A percentile compares a stretch with the other conserved stretches of the same genome.
phyloP scores from a whole-genome alignment of 1,140 invertebrate genomes.

The Ips typographus region DNA sequence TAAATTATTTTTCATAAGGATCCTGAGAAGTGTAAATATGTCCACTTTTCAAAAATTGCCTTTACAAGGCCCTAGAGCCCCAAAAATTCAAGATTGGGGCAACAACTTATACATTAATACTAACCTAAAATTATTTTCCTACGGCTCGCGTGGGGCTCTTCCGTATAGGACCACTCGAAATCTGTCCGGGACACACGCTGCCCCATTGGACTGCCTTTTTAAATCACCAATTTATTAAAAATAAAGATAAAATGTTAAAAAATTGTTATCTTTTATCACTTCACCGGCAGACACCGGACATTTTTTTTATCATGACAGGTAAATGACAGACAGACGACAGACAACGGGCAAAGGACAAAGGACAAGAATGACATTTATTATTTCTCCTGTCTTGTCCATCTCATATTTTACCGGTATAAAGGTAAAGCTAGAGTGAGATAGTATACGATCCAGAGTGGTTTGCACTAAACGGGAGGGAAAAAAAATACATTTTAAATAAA shows the following conservation, averaged over 20 bases:
- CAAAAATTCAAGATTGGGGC: conserved; percentile 8
- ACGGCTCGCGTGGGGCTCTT: conserved; percentile 96
- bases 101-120: conserved; percentile 37
- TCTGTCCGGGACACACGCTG: conserved; percentile 81
- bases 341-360: not conserved
- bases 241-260: no score
- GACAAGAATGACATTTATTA: no score
- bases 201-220: conserved; percentile 66
- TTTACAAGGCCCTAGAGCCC: not conserved
- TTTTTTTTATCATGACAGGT: not conserved
- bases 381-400: no score
- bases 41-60: not conserved
- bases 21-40: no score
- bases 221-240: not conserved
- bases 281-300: not conserved
- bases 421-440: no score
- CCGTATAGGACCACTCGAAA: conserved; percentile 96
- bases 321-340: not conserved
- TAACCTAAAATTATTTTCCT: conserved; percentile 92
- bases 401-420: no score
- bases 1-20: no score
- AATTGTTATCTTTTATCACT: not conserved
- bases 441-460: no score
- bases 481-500: no score
- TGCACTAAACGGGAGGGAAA: no score